Percentiles rank a stretch among this genome's conserved stretches.
phyloP scores from a whole-genome alignment of 2,113 vertebrate genomes.

The Vimba vimba region DNA sequence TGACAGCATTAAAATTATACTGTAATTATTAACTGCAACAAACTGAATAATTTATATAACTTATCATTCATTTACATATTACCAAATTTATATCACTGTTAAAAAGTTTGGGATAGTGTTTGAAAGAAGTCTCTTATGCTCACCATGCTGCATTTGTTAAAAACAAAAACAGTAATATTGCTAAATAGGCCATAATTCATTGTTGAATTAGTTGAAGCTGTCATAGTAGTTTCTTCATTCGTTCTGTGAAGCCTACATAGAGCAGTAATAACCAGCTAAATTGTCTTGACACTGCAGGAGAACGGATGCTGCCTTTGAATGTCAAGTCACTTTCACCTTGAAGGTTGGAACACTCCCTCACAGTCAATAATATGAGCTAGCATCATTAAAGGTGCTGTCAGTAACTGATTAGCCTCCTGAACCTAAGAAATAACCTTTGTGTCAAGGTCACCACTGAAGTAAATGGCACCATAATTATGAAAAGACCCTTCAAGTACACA shows the following conservation, averaged over 20 bases:
- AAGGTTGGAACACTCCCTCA: neutral
- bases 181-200: neutral
- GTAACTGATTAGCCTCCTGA: constrained; percentile 13
- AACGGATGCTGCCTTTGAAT: neutral
- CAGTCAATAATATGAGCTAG: neutral
- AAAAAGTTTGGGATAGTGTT: neutral
- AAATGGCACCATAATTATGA: constrained; percentile 23
- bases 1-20: neutral
- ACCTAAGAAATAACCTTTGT: neutral
- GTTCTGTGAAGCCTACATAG: neutral
- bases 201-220: neutral
- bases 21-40: neutral
- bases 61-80: neutral
- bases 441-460: constrained; percentile 22
- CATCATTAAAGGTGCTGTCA: constrained; percentile 25
- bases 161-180: no score
- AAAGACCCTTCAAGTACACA: constrained; percentile 1
- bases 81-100: neutral
- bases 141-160: neutral
- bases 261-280: neutral
- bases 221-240: neutral
- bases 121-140: neutral
- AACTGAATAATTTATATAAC: neutral
- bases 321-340: constrained; percentile 2
- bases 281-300: constrained; percentile 15